A percentile compares a stretch with the other conserved stretches of the same genome.
These are phyloP conservation scores for Amblyornis subalaris DNA, from an alignment of 2,113 vertebrate genomes.

Conservation along the genomic window DNA sequence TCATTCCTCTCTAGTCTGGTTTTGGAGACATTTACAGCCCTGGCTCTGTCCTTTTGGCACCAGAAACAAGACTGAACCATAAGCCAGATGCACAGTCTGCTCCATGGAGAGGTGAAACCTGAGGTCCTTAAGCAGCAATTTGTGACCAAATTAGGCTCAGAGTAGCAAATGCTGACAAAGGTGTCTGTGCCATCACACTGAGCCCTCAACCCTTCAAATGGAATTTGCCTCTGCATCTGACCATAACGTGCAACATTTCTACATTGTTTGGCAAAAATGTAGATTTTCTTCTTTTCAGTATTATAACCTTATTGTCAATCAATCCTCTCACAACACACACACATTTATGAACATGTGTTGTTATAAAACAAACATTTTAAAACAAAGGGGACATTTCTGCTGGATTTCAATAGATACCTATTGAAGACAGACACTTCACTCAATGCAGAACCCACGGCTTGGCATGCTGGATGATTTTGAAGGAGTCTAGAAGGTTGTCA, in stretches of 20 bases:
- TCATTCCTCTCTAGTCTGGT: background rate
- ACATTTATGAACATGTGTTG: background rate
- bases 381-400: background rate
- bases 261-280: background rate
- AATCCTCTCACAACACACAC: background rate
- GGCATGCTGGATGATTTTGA: background rate
- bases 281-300: background rate
- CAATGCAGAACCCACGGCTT: background rate
- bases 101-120: background rate
- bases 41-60: background rate
- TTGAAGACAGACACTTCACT: background rate
- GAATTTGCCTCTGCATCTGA: background rate
- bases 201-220: background rate
- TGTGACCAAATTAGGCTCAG: background rate
- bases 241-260: rapidly evolving
- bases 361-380: background rate
- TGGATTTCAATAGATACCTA: background rate
- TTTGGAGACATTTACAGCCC: background rate
- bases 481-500: background rate
- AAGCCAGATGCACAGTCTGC: background rate
- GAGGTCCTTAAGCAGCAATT: background rate
- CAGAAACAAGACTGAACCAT: background rate
- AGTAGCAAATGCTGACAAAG: background rate
- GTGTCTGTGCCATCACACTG: background rate
- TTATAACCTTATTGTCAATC: background rate